These are phyloP conservation scores for Elephas maximus DNA, from an alignment of 2,113 vertebrate genomes.

Conservation along the genomic window DNA sequence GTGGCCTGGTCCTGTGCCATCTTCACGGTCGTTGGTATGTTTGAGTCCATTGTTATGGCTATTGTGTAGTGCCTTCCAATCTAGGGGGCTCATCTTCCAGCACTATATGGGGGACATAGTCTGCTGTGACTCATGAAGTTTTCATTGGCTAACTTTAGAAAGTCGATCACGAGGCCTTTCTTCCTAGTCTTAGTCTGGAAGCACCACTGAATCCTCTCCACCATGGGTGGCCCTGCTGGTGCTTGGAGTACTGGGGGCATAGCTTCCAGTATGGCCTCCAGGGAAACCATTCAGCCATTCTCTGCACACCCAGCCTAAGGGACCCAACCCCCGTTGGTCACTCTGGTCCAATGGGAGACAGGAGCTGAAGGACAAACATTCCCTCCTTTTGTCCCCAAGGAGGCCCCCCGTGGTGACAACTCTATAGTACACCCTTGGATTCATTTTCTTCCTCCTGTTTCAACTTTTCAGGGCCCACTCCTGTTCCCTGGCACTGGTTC, in stretches of 20 bases:
- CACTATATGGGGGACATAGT: not conserved
- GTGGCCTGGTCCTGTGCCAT: too few species aligned
- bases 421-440: fast-evolving
- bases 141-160: not conserved
- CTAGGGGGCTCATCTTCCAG: not conserved
- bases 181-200: not conserved
- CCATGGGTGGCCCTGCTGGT: not conserved
- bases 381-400: not conserved
- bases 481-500: too few species aligned
- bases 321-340: not conserved
- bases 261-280: not conserved
- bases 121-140: too few species aligned
- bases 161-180: not conserved
- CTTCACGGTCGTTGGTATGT: too few species aligned
- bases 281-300: too few species aligned
- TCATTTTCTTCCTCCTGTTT: too few species aligned
- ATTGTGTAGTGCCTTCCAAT: too few species aligned
- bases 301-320: not conserved
- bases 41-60: too few species aligned
- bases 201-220: not conserved
- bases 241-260: not conserved
- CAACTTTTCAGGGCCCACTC: too few species aligned
- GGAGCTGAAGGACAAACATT: too few species aligned
- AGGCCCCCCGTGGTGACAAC: not conserved
- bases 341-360: too few species aligned